Base-by-base conservation (phyloP, 2,113 vertebrate genomes). In the Scophthalmus maximus region DNA sequence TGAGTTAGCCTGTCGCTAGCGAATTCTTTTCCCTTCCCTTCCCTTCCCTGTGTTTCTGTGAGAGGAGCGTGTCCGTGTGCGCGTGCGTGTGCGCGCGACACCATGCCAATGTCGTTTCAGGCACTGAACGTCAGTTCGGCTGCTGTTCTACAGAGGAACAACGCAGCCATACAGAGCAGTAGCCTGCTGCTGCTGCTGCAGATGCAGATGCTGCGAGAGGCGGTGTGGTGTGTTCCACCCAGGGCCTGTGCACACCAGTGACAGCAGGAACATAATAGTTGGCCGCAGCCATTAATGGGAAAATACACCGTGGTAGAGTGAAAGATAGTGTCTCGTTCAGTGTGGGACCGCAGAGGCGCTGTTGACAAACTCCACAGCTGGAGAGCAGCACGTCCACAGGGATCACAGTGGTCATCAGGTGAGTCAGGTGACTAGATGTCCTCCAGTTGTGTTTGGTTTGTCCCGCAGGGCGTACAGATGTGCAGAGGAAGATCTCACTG, bases 1-100 rank as follows among this genome's bases (percentile, higher is more conserved):
- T 27, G 38, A 74, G 65, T 80, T 81, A 78, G 76, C 74, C 42
- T 53, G 14, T n/a, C 20, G 42, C 56, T 74, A 60, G 82, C 80
- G 56, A 51, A 22, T 70, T 3, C 18, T 15, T 40, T 12, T 8
- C 14, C 40, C 23, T 5, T 4, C 30, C 30, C 30, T 29, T 20
- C 51, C 3, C 10, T 61, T 20, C 11, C 20, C 3, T 62, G 22
- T 44, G 5, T 57, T 17, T 57, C 25, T 61, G 52, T 42, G 36
- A 25, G 29, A 53, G 5, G 55, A 62, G 27, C 51, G 40, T 68
- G 17, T 44, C n/a, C 20, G 36, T 20, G 50, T 12, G 11, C 30
- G 8, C 30, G 30, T 8, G 8, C 8, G 30, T 32, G 30, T 32
- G 8, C 30, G 30, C 30, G 36, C 11, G 25, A 38, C 3, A n/a